Evolutionary conservation across 2,797 vertebrate genomes (phyloP).

Genomic region (Saxicola maurus): DNA sequence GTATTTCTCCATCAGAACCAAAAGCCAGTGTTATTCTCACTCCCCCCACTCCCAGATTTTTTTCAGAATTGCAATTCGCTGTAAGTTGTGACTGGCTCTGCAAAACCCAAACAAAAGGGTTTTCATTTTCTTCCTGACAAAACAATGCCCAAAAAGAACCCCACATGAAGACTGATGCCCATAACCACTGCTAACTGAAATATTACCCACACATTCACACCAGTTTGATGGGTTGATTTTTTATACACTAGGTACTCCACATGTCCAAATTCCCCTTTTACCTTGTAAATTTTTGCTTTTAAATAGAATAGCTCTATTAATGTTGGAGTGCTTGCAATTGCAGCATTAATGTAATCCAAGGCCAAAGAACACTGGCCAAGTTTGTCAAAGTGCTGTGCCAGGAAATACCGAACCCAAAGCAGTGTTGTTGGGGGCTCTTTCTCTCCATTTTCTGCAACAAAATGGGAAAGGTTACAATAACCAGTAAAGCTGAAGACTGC

Average conservation of each 20-base stretch:
- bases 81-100: neutral
- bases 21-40: neutral
- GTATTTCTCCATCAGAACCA: neutral
- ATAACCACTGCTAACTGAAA: neutral
- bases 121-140: neutral
- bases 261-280: conserved; percentile 36
- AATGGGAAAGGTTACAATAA: conserved; percentile 10
- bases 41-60: neutral
- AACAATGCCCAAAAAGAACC: neutral
- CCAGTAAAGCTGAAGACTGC: neutral
- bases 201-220: neutral
- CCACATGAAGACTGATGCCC: neutral
- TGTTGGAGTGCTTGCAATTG: conserved; percentile 76
- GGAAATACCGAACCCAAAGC: conserved; percentile 78
- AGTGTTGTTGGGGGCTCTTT: conserved; percentile 75
- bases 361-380: conserved; percentile 77
- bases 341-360: conserved; percentile 78
- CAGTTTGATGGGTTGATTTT: neutral
- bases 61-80: neutral
- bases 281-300: conserved; percentile 83
- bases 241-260: neutral
- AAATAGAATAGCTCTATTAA: conserved; percentile 79
- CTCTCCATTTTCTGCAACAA: conserved; percentile 74
- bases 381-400: conserved; percentile 80
- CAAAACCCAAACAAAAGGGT: neutral